Evolutionary conservation across 1,140 invertebrate genomes (phyloP), one percentile per base, ranked within the genome.

Genomic region (Panagrolaimus sp.): DNA sequence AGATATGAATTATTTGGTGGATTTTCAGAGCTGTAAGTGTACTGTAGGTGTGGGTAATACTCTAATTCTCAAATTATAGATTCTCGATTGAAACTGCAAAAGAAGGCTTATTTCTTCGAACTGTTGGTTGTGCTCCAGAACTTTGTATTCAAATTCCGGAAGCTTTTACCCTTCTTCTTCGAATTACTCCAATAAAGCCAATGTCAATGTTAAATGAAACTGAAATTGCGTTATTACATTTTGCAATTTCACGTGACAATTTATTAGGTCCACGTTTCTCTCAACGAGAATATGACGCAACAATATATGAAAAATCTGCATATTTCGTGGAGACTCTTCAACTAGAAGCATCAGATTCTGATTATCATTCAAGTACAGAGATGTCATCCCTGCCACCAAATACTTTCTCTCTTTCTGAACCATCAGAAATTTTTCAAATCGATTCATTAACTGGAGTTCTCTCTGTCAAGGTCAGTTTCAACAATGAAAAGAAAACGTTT

Each of bases 81-180:
- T 57, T 57, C 51, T 25, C 51, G 9, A 57, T 57, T 27, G 51
- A 57, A 57, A 57, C 51, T 25, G 51, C 51, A 20, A 57, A 57
- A 57, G 51, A 57, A 20, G 51, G 51, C n/a, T 16, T 57, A 2
- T 57, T 57, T 27, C 51, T 57, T 27, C 51, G 51, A n/a, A 57
- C 51, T 16, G n/a, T 16, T 27, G 51, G 51, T 27, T 57, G 51
- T 25, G 51, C 11, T 27, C 51, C 51, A 20, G 51, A 23, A 57
- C n/a, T 27, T 25, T 57, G 51, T 16, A 11, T 57, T 4, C 9
- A 57, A 57, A 14, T 57, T 3, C 51, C 51, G 2, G 51, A 20
- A 0, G 51, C 20, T 11, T 57, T 57, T 27, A 57, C 51, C 51
- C 16, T 57, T 9, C 51, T 57, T 57, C n/a, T 57, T 11, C 51